These are phyloP conservation scores for Aethina tumida DNA, from an alignment of 1,140 invertebrate genomes.

Conservation along the genomic window DNA sequence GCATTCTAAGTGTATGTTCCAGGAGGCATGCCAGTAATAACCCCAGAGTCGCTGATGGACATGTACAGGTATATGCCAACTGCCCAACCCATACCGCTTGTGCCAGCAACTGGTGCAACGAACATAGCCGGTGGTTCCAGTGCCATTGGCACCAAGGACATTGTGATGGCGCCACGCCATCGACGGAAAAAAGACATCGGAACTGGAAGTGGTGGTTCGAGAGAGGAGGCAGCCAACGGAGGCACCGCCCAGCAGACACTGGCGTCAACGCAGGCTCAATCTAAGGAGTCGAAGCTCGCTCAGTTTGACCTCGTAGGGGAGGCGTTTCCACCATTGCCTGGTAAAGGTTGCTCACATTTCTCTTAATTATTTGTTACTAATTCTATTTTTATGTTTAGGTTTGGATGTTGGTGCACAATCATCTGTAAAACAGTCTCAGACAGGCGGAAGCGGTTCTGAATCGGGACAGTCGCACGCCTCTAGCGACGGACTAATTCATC, in stretches of 20 bases:
- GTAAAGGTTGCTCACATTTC: constrained; percentile 28
- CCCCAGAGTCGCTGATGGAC: constrained; percentile 10
- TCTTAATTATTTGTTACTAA: constrained; percentile 5
- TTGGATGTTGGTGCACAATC: constrained; percentile 19
- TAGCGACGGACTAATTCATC: background rate
- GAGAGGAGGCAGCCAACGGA: constrained; percentile 5
- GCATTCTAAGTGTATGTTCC: background rate
- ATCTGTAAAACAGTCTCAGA: constrained; percentile 11
- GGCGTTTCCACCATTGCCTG: constrained; percentile 73
- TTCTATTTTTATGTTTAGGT: constrained; percentile 6
- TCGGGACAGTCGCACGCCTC: constrained; percentile 3
- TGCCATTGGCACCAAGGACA: too few species aligned
- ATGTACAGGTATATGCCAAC: constrained; percentile 16
- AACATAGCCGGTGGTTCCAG: background rate
- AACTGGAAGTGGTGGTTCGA: constrained; percentile 16
- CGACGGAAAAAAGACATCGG: constrained; percentile 39
- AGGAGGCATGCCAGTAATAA: constrained; percentile 10
- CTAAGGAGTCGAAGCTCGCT: constrained; percentile 33
- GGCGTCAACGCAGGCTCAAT: constrained; percentile 7
- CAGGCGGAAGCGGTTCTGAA: constrained; percentile 1
- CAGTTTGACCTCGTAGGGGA: constrained; percentile 74
- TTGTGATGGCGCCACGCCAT: constrained; percentile 28
- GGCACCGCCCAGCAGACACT: constrained; percentile 7
- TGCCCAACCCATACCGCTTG: constrained; percentile 6
- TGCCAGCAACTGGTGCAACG: too few species aligned